A percentile compares a stretch with the other conserved stretches of the same genome.
phyloP scores from a whole-genome alignment of 1,140 invertebrate species.

The Danaus plexippus region DNA sequence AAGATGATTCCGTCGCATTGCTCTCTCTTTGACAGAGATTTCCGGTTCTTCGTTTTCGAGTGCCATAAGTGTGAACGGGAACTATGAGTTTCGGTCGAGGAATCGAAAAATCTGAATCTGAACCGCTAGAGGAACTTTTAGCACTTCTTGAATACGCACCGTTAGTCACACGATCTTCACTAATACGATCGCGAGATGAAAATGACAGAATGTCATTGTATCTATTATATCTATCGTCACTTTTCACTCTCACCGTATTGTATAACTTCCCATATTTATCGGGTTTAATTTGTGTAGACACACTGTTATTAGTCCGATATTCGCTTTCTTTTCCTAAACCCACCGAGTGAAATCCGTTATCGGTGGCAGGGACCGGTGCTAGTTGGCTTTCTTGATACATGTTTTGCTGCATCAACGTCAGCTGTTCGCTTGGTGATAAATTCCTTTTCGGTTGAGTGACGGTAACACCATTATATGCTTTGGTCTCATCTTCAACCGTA shows the following conservation, averaged over 20 bases:
- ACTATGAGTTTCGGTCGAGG: constrained; percentile 88
- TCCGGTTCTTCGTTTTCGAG: constrained; percentile 82
- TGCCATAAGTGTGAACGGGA: constrained; percentile 88
- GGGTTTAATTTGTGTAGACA: constrained; percentile 56
- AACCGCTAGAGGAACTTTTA: constrained; percentile 66
- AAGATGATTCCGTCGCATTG: constrained; percentile 53
- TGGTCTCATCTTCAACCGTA: constrained; percentile 34
- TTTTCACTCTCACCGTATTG: constrained; percentile 70
- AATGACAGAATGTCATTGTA: constrained; percentile 59
- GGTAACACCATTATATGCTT: constrained; percentile 56
- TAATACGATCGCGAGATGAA: constrained; percentile 40
- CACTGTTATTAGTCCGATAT: constrained; percentile 62
- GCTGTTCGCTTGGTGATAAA: constrained; percentile 66
- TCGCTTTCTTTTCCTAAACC: constrained; percentile 59
- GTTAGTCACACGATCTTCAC: constrained; percentile 63
- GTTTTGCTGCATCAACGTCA: constrained; percentile 64
- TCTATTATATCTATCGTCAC: constrained; percentile 63
- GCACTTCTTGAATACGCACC: constrained; percentile 60
- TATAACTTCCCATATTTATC: constrained; percentile 63
- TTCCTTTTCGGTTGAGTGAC: constrained; percentile 70
- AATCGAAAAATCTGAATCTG: constrained; percentile 81
- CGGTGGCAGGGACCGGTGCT: constrained; percentile 32
- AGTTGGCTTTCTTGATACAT: constrained; percentile 54
- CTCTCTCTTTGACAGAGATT: constrained; percentile 73
- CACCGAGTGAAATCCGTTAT: constrained; percentile 44